These are phyloP conservation scores for Marisa cornuarietis DNA, from an alignment of 1,140 invertebrate genomes.

Conservation along the genomic window DNA sequence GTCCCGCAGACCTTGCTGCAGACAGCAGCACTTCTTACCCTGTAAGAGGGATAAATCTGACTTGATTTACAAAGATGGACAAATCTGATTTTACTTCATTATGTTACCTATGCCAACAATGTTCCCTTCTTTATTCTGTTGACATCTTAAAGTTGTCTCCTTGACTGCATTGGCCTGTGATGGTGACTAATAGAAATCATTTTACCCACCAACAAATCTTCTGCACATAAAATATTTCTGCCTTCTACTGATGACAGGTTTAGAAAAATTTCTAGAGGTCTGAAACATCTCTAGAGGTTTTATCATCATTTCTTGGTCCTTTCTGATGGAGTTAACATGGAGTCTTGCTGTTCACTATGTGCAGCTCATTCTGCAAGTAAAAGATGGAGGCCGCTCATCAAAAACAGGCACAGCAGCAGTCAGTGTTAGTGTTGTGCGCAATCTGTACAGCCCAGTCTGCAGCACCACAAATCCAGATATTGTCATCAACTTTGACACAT, in stretches of 20 bases:
- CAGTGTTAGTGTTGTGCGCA: conserved; percentile 49
- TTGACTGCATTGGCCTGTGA: background rate
- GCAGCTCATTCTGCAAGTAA: conserved; percentile 39
- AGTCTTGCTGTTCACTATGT: no score
- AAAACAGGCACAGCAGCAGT: conserved; percentile 35
- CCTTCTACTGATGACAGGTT: background rate
- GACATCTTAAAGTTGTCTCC: no score
- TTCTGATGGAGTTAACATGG: no score
- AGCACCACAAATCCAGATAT: conserved; percentile 4
- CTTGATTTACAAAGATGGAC: background rate
- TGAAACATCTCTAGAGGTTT: background rate
- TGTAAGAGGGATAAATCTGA: conserved; percentile 18
- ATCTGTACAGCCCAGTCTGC: conserved; percentile 76
- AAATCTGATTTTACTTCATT: no score
- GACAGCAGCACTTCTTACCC: conserved; percentile 31
- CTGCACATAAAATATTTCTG: background rate
- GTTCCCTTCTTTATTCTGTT: no score
- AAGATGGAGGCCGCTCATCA: conserved; percentile 42
- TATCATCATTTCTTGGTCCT: no score
- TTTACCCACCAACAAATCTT: background rate
- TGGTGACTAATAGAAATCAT: background rate
- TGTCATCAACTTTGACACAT: conserved; percentile 21
- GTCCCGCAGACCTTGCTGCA: conserved; percentile 29
- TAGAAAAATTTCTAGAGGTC: no score
- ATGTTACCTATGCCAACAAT: no score